A percentile compares a stretch with the other conserved stretches of the same genome.
Conservation (phyloP, 2,888 invertebrate species). For the Melinaea menophilus region DNA sequence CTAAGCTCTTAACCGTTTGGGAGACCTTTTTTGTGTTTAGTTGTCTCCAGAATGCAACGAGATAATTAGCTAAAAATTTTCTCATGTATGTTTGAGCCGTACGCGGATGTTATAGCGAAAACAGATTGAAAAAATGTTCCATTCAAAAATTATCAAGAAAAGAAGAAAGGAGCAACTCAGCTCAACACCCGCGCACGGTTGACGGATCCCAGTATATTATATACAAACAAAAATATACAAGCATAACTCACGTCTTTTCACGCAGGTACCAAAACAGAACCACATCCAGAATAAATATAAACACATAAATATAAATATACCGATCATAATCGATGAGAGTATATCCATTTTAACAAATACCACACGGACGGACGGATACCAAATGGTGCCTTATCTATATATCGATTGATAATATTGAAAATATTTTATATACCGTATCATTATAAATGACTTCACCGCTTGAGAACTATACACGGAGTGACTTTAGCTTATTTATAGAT, state of each 20-base stretch:
- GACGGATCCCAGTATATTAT: too few relatives aligned
- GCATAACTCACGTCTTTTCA: constrained; percentile 52
- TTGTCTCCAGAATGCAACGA: too few relatives aligned
- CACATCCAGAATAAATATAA: constrained; percentile 64
- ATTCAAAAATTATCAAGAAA: too few relatives aligned
- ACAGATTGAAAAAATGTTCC: too few relatives aligned
- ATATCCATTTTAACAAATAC: constrained; percentile 47
- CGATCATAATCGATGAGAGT: constrained; percentile 41
- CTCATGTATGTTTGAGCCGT: too few relatives aligned
- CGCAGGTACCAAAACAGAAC: constrained; percentile 64
- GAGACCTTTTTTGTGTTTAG: too few relatives aligned
- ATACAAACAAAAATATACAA: neutral
- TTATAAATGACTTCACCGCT: neutral
- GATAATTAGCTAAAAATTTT: too few relatives aligned
- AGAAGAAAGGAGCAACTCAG: too few relatives aligned
- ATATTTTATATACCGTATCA: neutral
- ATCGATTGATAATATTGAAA: neutral
- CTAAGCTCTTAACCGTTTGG: too few relatives aligned
- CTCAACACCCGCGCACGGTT: too few relatives aligned
- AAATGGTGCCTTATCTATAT: constrained; percentile 21
- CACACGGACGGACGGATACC: neutral
- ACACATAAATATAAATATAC: constrained; percentile 54
- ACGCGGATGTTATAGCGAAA: too few relatives aligned
- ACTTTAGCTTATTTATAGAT: too few relatives aligned
- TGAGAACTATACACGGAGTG: neutral